Conservation (phyloP, 2,888 invertebrate species). For the Hypomecis punctinalis region DNA sequence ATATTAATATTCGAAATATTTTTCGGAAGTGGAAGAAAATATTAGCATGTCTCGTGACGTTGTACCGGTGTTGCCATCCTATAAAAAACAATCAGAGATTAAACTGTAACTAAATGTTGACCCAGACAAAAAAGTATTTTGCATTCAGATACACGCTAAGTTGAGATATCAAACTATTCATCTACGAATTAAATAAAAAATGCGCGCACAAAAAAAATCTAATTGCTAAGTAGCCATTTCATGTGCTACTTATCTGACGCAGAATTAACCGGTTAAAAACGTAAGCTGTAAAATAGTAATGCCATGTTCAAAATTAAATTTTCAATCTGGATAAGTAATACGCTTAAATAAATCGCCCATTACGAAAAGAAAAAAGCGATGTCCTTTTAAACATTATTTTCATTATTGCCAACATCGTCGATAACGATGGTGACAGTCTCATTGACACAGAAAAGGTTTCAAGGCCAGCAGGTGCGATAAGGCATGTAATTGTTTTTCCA, state of each 20-base stretch:
- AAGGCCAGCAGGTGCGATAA: conserved; percentile 26
- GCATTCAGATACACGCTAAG: conserved; percentile 36
- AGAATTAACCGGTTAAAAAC: conserved; percentile 26
- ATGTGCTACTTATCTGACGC: conserved; percentile 35
- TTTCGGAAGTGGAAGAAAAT: conserved; percentile 1
- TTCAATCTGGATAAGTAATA: conserved; percentile 1
- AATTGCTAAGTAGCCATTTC: conserved; percentile 40
- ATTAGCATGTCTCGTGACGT: not conserved
- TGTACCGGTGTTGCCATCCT: conserved; percentile 25
- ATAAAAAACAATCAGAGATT: conserved; percentile 34
- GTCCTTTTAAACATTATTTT: conserved; percentile 10
- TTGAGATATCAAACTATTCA: conserved; percentile 41
- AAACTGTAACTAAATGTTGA: conserved; percentile 39
- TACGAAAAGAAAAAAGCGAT: not conserved
- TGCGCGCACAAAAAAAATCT: conserved; percentile 35
- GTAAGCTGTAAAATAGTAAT: conserved; percentile 17
- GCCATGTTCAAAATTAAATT: not conserved
- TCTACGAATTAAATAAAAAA: conserved; percentile 37
- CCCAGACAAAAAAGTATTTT: conserved; percentile 37
- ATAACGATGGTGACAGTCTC: conserved; percentile 29
- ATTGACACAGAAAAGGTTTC: conserved; percentile 26
- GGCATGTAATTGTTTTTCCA: conserved; percentile 18
- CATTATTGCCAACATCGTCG: conserved; percentile 31
- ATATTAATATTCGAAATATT: conserved; percentile 25
- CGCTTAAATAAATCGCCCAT: not conserved